Conservation (phyloP, 2,888 invertebrate genomes). For the Cephonodes hylas region DNA sequence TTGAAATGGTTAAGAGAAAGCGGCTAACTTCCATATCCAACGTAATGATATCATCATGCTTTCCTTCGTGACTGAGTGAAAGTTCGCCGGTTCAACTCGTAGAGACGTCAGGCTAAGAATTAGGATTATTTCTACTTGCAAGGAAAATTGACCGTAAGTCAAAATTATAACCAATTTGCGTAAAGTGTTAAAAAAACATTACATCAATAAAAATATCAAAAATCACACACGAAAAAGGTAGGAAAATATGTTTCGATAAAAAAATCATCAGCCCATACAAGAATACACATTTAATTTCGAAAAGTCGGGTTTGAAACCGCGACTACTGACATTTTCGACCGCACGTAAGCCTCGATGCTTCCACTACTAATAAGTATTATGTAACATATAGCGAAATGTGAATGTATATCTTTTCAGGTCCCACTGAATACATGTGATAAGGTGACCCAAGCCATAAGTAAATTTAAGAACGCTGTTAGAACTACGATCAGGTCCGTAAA, state of each 20-base stretch:
- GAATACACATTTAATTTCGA: no score
- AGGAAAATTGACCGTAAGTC: background rate
- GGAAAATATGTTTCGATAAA: no score
- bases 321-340: no score
- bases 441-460: conserved; percentile 36
- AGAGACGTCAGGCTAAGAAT: background rate
- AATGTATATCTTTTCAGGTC: conserved; percentile 26
- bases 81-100: background rate
- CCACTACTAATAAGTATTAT: no score
- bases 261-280: no score
- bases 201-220: no score
- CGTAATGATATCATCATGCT: background rate
- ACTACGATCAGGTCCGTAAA: conserved; percentile 26
- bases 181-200: no score
- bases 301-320: no score
- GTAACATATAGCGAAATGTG: no score
- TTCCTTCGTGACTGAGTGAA: background rate
- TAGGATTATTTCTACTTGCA: background rate
- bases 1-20: conserved; percentile 1
- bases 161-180: no score
- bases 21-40: background rate
- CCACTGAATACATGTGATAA: conserved; percentile 77
- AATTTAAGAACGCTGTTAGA: conserved; percentile 30
- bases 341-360: no score
- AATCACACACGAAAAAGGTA: no score